Conservation (phyloP, 2,797 vertebrate species). For the Sarcoramphus papa region DNA sequence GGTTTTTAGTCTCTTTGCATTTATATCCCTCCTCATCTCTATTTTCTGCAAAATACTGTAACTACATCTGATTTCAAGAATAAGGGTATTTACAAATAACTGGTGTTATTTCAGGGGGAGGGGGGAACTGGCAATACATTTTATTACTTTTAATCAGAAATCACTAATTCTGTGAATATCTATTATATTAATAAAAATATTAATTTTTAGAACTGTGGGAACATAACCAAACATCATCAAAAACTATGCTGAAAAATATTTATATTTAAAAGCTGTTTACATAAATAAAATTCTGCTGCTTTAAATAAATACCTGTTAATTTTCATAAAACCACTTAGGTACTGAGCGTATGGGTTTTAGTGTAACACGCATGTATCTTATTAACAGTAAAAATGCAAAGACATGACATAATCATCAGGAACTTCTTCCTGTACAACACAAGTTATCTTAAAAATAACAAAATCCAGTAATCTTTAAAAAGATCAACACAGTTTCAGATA, state of each 20-base stretch:
- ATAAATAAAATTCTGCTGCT: slow-evolving; percentile 33
- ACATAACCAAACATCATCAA: background rate
- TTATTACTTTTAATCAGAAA: slow-evolving; percentile 52
- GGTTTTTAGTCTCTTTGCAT: background rate
- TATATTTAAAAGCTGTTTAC: slow-evolving; percentile 5
- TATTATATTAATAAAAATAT: background rate
- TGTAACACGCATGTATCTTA: background rate
- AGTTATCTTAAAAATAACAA: slow-evolving; percentile 36
- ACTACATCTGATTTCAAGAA: slow-evolving; percentile 9
- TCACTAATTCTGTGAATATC: background rate
- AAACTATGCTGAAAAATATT: slow-evolving; percentile 13
- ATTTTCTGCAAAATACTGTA: background rate
- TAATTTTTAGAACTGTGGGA: background rate
- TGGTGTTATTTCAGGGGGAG: background rate
- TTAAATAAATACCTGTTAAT: slow-evolving; percentile 17
- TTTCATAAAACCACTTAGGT: slow-evolving; percentile 30
- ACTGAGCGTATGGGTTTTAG: background rate
- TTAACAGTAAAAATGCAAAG: slow-evolving; percentile 44
- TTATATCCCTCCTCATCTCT: background rate
- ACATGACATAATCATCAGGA: background rate
- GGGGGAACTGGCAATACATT: background rate
- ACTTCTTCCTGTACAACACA: slow-evolving; percentile 3
- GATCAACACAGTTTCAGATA: background rate
- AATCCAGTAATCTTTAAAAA: background rate
- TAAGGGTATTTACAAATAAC: background rate